These are phyloP conservation scores for Ferdinandea cuprea DNA, from an alignment of 2,888 invertebrate species.

Conservation along the genomic window DNA sequence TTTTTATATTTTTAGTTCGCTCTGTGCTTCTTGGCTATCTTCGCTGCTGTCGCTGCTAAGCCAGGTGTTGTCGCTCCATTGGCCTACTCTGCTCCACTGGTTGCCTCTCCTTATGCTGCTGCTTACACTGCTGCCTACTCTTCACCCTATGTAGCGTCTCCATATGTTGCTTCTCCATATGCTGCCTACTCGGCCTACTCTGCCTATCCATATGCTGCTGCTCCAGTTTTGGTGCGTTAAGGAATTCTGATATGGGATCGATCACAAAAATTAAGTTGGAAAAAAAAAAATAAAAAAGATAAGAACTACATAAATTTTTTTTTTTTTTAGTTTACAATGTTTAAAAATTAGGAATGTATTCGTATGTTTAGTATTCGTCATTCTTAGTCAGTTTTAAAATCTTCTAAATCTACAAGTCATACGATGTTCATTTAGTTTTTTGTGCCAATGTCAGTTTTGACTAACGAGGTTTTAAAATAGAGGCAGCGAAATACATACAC, in stretches of 20 bases:
- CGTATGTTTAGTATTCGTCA: too few relatives aligned
- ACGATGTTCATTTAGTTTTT: too few relatives aligned
- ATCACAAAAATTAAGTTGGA: constrained; percentile 2
- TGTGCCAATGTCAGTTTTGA: too few relatives aligned
- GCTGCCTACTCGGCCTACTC: constrained; percentile 70
- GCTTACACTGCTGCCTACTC: constrained; percentile 49
- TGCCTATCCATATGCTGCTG: constrained; percentile 63
- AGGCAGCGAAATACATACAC: too few relatives aligned
- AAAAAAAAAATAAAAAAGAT: constrained; percentile 11
- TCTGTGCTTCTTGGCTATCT: constrained; percentile 59
- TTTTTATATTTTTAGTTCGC: constrained; percentile 39
- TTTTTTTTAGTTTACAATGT: neutral
- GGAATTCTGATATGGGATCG: neutral
- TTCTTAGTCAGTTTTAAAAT: too few relatives aligned
- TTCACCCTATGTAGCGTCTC: constrained; percentile 53
- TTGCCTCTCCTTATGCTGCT: constrained; percentile 59
- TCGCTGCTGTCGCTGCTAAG: constrained; percentile 65
- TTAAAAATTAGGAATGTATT: too few relatives aligned
- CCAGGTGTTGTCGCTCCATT: constrained; percentile 62
- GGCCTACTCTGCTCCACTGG: constrained; percentile 58
- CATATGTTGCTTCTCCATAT: constrained; percentile 63
- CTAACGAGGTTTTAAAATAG: too few relatives aligned
- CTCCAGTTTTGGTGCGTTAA: constrained; percentile 64
- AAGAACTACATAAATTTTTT: neutral
- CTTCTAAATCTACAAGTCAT: too few relatives aligned